Conservation (phyloP, 2,888 invertebrate species). For the Calameuta pallipes region DNA sequence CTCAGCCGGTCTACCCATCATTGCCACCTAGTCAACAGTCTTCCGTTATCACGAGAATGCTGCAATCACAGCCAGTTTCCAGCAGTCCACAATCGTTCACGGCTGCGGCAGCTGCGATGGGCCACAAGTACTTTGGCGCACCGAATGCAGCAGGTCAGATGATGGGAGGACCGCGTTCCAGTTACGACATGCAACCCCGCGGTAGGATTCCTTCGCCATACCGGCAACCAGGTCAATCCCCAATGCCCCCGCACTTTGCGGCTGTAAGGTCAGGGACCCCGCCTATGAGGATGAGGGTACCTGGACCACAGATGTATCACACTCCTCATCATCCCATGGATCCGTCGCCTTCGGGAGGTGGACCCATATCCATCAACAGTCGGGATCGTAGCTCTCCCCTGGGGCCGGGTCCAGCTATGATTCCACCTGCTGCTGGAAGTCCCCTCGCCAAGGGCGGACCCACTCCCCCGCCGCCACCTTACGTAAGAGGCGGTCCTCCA, state of each 20-base stretch:
- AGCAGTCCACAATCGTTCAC: slow-evolving; percentile 60
- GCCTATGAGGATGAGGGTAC: slow-evolving; percentile 60
- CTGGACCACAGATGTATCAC: slow-evolving; percentile 64
- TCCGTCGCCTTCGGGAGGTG: slow-evolving; percentile 70
- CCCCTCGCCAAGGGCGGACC: slow-evolving; percentile 60
- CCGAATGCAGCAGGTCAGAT: slow-evolving; percentile 52
- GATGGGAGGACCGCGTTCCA: slow-evolving; percentile 48
- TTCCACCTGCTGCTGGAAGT: slow-evolving; percentile 64
- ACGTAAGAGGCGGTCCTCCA: slow-evolving; percentile 59
- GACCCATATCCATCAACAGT: slow-evolving; percentile 65
- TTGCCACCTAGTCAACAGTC: slow-evolving; percentile 65
- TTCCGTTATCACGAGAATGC: slow-evolving; percentile 75
- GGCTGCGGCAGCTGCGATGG: slow-evolving; percentile 64
- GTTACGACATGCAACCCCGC: slow-evolving; percentile 59
- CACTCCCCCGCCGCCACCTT: slow-evolving; percentile 61
- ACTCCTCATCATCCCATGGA: slow-evolving; percentile 68
- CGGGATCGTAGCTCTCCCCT: slow-evolving; percentile 51
- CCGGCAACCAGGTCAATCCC: slow-evolving; percentile 51
- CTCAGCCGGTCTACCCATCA: slow-evolving; percentile 54
- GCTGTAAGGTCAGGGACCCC: slow-evolving; percentile 58
- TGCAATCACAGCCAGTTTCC: slow-evolving; percentile 67
- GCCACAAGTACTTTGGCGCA: slow-evolving; percentile 63
- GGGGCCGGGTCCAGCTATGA: slow-evolving; percentile 55
- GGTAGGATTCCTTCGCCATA: slow-evolving; percentile 63
- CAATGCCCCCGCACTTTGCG: slow-evolving; percentile 59